Percentiles rank a stretch among this genome's conserved stretches.
phyloP scores from a whole-genome alignment of 2,888 invertebrate genomes.

The Ophioninae sp. region DNA sequence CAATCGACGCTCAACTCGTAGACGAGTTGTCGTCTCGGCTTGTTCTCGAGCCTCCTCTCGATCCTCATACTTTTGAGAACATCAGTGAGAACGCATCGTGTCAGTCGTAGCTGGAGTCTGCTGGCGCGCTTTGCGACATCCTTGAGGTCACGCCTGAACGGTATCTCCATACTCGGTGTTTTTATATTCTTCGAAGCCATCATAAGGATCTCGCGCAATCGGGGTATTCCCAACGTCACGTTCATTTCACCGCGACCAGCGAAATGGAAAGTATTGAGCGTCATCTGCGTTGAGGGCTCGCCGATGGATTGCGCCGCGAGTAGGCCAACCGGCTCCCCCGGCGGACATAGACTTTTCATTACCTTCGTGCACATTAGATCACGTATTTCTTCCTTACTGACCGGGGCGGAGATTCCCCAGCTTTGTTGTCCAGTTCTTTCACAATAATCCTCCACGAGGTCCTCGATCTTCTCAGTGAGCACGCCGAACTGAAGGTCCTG shows the following conservation, averaged over 20 bases:
- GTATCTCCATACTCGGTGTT: slow-evolving; percentile 98
- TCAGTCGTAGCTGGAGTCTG: slow-evolving; percentile 87
- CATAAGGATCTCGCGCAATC: slow-evolving; percentile 98
- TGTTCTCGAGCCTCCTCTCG: slow-evolving; percentile 82
- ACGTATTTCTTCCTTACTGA: slow-evolving; percentile 82
- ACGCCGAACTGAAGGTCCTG: slow-evolving; percentile 91
- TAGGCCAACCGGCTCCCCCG: slow-evolving; percentile 98
- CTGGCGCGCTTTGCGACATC: slow-evolving; percentile 85
- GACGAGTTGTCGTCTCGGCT: slow-evolving; percentile 83
- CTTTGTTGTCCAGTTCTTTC: slow-evolving; percentile 71
- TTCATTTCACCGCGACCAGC: slow-evolving; percentile 99
- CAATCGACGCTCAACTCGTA: slow-evolving; percentile 89
- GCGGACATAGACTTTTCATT: slow-evolving; percentile 89
- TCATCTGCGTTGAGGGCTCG: slow-evolving; percentile 99
- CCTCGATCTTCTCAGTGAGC: slow-evolving; percentile 91
- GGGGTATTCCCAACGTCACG: slow-evolving; percentile 99
- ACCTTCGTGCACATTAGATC: slow-evolving; percentile 90
- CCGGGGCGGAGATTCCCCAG: slow-evolving; percentile 26
- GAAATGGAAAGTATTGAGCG: slow-evolving; percentile 99
- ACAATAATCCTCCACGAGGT: slow-evolving; percentile 85
- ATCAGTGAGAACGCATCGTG: slow-evolving; percentile 90
- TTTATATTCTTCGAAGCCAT: slow-evolving; percentile 95
- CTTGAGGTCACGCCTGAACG: slow-evolving; percentile 84
- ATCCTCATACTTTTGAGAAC: slow-evolving; percentile 89
- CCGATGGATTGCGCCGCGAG: slow-evolving; percentile 99